Evolutionary conservation across 1,140 invertebrate genomes (phyloP), one percentile per base, ranked within the genome.

Genomic region (Nebria ingens): DNA sequence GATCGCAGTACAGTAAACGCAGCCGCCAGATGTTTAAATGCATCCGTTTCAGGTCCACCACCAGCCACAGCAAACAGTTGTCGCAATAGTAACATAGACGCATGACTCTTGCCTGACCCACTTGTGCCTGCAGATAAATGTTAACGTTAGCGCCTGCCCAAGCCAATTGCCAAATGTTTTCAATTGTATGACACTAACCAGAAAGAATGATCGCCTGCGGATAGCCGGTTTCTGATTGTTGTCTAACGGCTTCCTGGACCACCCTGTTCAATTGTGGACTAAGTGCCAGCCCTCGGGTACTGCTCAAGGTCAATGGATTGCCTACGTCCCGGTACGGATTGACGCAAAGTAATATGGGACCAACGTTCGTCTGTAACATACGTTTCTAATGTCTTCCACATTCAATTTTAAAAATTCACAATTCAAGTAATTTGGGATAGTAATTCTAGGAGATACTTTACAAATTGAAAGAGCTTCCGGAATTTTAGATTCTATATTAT

Each of bases 1-100:
- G 92, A 92, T 55, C 91, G 78, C 21, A 96, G 79, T 12, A 96
- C 93, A 19, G 93, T 96, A 68, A 97, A 93, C 12, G 93, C 91
- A 19, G 93, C 93, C 1, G 91, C 89, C 54, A 97, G 78, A 72
- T 96, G 92, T 74, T 95, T 96, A 69, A 94, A 97, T n/a, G 92
- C 89, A 73, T 96, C 92, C 1, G 92, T 96, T 74, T 95, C 92
- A 0, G 89, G 87, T 11, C 92, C 92, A 54, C 91, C 91, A 42
- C 92, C 93, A 15, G 92, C 92, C 51, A 93, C 87, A 67, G 93
- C 91, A 75, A 95, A 96, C 57, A 97, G 70, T 68, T 95, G 89
- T 57, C 91, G 79, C 45, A 96, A 76, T 62, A 96, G 74, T 61
- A 93, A 73, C 91, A 95, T 94, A 1, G 91, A 93, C 45, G 89